Evolutionary conservation across 2,797 vertebrate genomes (phyloP), one percentile per base, ranked within the genome.

Genomic region (Fringilla coelebs): DNA sequence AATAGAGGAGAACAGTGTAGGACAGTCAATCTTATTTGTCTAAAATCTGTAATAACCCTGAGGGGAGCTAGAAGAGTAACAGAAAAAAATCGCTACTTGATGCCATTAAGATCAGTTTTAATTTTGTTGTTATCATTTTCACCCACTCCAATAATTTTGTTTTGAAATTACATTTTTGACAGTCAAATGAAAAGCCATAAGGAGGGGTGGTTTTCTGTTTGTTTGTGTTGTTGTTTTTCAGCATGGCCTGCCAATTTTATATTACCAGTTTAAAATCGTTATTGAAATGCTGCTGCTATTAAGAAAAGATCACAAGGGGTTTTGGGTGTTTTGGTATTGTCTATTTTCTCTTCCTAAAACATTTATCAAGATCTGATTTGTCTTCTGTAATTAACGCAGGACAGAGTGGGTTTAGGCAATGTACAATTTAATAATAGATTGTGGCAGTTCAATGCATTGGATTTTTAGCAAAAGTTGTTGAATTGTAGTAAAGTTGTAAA

Each of bases 311-410:
- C 57, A 67, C 36, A 92, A 84, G 52, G 45, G 10, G 2, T 45
- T 66, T 77, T 4, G 6, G 1, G 4, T 18, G 12, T 13, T 85
- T 60, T 34, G 11, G 1, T 65, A 24, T 55, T 78, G 7, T 32
- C 6, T 49, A 2, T 73, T 82, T 93, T 70, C 29, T 63, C 17
- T 40, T 45, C 13, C 48, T 32, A 80, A 85, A 86, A 19, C 13
- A 12, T 51, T 63, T 90, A 45, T 71, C 36, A 77, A 51, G 38
- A 41, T 55, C 57, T 83, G 73, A 71, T 94, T 94, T 93, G 45
- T 80, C 75, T 89, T 96, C 86, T 91, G 36, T 82, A 91, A 93
- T 80, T 85, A 79, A 55, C 3, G 1, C 48, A 65, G 90, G 90
- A 92, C 55, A 36, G 76, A 66, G 31, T 8, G n/a, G 12, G 16